A percentile compares a stretch with the other conserved stretches of the same genome.
Conservation (phyloP, 2,113 vertebrate species). For the Saguinus imperator region DNA sequence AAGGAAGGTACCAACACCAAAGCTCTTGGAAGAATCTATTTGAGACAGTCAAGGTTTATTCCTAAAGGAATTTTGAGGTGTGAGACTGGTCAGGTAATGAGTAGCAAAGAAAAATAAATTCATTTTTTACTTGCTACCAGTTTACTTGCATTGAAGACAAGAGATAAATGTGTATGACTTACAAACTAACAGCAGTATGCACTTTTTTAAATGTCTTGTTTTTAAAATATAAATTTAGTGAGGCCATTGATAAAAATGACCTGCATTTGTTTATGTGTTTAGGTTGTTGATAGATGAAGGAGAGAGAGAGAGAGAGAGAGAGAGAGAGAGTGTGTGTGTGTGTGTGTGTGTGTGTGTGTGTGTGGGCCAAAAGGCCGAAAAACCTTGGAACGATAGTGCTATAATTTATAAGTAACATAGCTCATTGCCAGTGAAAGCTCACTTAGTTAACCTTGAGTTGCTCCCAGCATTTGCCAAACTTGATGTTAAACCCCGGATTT, state of each 20-base stretch:
- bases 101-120: neutral
- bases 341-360: neutral
- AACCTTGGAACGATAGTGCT: neutral
- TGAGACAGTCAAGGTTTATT: neutral
- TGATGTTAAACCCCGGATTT: neutral
- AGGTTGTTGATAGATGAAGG: neutral
- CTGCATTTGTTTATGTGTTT: neutral
- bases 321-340: neutral
- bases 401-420: neutral
- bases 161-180: neutral
- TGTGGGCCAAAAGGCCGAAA: neutral
- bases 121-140: neutral
- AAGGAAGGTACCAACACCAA: neutral
- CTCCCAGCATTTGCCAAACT: neutral
- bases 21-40: neutral
- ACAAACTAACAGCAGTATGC: neutral
- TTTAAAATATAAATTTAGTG: neutral
- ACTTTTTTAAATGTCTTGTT: neutral
- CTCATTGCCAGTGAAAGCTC: neutral
- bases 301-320: no score
- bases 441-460: neutral
- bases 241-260: neutral
- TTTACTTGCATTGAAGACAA: neutral
- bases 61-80: neutral
- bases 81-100: neutral